Percentiles rank a stretch among this genome's conserved stretches.
Conservation (phyloP, 2,797 vertebrate genomes). For the Crenichthys baileyi region DNA sequence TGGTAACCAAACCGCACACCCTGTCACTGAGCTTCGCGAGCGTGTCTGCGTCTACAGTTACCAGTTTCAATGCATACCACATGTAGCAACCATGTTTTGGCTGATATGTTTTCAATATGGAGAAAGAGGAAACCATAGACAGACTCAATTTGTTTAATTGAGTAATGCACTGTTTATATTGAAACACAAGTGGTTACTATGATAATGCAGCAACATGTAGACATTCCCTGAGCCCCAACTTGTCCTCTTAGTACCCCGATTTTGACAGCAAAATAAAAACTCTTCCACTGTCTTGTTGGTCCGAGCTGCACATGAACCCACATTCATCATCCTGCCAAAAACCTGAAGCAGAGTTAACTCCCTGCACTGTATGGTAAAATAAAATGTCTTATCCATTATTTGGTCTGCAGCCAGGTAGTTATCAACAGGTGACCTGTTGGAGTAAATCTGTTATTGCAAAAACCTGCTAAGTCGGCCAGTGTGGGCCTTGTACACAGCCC, state of each 20-base stretch:
- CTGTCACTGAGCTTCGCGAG: conserved; percentile 57
- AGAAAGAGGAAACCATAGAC: conserved; percentile 31
- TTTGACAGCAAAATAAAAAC: conserved; percentile 56
- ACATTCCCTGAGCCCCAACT: conserved; percentile 38
- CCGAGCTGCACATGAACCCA: conserved; percentile 36
- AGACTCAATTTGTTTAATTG: conserved; percentile 27
- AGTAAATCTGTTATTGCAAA: conserved; percentile 71
- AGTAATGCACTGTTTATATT: conserved; percentile 55
- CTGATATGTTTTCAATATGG: conserved; percentile 69
- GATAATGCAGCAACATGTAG: conserved; percentile 21
- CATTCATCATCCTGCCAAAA: conserved; percentile 52
- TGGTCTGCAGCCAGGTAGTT: conserved; percentile 73
- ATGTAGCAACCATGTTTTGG: conserved; percentile 59
- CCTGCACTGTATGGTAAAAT: conserved; percentile 45
- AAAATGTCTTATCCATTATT: conserved; percentile 64
- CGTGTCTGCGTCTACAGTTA: conserved; percentile 58
- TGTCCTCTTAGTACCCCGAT: conserved; percentile 45
- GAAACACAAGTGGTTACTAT: conserved; percentile 53
- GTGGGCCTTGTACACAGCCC: conserved; percentile 36
- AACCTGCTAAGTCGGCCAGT: conserved; percentile 65
- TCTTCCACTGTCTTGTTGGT: conserved; percentile 36
- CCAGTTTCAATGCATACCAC: conserved; percentile 72
- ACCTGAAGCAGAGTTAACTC: conserved; percentile 46
- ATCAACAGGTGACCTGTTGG: conserved; percentile 74
- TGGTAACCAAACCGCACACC: conserved; percentile 66